Evolutionary conservation across 2,113 vertebrate genomes (phyloP), one percentile per base, ranked within the genome.

Genomic region (Ptychochromis oligacanthus): DNA sequence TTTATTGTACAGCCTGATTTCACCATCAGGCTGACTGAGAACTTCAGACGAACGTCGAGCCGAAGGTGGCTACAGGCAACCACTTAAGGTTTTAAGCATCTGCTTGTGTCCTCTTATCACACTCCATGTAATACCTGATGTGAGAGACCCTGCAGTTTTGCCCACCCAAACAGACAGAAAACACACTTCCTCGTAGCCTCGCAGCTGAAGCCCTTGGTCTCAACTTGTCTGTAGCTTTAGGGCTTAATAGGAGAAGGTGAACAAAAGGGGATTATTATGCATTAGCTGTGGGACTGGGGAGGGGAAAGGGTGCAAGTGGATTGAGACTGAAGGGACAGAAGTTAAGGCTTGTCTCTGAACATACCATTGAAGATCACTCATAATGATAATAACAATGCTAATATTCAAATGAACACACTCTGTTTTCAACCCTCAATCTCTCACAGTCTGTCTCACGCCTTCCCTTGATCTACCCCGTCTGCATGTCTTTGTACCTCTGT

Each of bases 221-320:
- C 54, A 57, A 94, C 94, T 93, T 94, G 94, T 91, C 85, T 90
- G 80, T 81, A 59, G 89, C 94, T 92, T 54, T 10, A 43, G 92
- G 93, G 90, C 60, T 85, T 91, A 87, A 85, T 91, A 89, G 62
- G 74, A 92, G 67, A 89, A 89, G 84, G 85, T 26, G 77, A 83
- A 86, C 87, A 91, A 87, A 83, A 89, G 83, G 83, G 83, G 87
- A 87, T 92, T 90, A 93, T 92, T 90, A 83, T 90, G 87, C 81
- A 89, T 93, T 90, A 87, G 82, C 60, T 79, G 74, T 80, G 64
- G 67, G 64, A 80, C 70, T 26, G 61, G 36, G 62, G 54, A 79
- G 55, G 74, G 75, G 54, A 82, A 57, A 49, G 75, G 58, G 76
- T 31, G 77, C 40, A 72, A 83, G 65, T 76, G 84, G 56, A 72